Evolutionary conservation across 1,140 invertebrate genomes (phyloP).

Genomic region (Helicorthomorpha holstii): DNA sequence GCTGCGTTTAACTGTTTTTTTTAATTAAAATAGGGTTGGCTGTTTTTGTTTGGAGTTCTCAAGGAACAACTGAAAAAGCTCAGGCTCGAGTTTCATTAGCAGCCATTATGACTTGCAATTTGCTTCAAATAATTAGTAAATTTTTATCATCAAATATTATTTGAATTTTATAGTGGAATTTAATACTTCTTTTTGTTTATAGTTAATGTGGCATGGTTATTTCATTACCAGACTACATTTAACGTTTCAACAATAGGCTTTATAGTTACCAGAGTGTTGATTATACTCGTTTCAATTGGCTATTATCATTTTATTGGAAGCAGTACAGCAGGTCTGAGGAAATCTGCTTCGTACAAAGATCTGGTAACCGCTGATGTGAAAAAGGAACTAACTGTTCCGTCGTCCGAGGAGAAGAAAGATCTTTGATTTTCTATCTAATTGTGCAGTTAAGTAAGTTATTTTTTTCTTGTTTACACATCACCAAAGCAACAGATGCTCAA

Average conservation of each 20-base stretch:
- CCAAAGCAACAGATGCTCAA: too few relatives aligned
- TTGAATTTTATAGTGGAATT: not conserved
- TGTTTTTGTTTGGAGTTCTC: conserved; percentile 22
- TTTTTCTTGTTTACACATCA: too few relatives aligned
- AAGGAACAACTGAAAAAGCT: conserved; percentile 20
- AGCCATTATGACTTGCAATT: conserved; percentile 18
- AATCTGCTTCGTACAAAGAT: conserved; percentile 15
- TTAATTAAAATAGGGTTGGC: conserved; percentile 19
- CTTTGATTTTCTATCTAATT: too few relatives aligned
- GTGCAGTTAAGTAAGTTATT: too few relatives aligned
- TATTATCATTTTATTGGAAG: conserved; percentile 9
- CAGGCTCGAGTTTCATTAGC: conserved; percentile 19
- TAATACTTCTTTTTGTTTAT: not conserved
- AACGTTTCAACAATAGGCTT: too few relatives aligned
- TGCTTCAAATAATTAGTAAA: conserved; percentile 20
- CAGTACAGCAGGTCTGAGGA: conserved; percentile 13
- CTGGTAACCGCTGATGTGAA: conserved; percentile 3
- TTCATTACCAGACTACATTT: not conserved
- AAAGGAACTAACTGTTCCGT: not conserved
- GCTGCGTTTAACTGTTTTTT: not conserved
- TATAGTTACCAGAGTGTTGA: too few relatives aligned
- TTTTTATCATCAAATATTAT: not conserved
- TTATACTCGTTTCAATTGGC: not conserved
- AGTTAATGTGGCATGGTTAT: not conserved
- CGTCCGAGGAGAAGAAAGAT: not conserved